These are phyloP conservation scores for Elephas maximus DNA, from an alignment of 2,113 vertebrate genomes.

Conservation along the genomic window DNA sequence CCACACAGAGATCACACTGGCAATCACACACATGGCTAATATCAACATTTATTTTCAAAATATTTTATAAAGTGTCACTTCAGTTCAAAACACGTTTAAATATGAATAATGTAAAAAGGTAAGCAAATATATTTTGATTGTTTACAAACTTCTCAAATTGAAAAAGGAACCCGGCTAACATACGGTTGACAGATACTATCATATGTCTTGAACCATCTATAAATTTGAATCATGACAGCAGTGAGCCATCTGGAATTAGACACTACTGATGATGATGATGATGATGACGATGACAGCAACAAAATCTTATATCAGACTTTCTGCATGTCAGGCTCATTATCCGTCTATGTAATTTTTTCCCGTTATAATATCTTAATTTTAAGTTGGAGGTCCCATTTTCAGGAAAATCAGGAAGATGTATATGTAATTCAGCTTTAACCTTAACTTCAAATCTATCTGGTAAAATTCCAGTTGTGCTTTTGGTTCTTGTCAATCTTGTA, in stretches of 20 bases:
- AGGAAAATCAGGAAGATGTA: not conserved
- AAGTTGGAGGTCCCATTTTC: not conserved
- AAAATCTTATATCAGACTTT: not conserved
- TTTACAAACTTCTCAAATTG: constrained; percentile 10
- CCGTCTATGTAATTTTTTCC: not conserved
- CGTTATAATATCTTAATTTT: not conserved
- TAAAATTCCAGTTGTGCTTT: not conserved
- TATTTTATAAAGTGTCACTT: constrained; percentile 13
- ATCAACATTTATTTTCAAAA: constrained; percentile 11
- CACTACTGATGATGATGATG: not conserved
- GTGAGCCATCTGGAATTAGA: not conserved
- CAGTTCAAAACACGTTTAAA: constrained; percentile 45
- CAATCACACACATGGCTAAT: not conserved
- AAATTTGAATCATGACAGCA: not conserved
- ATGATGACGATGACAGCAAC: not conserved
- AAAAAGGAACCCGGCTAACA: constrained; percentile 13
- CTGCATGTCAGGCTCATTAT: not conserved
- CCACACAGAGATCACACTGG: not conserved
- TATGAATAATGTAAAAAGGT: not conserved
- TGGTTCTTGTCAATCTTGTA: not conserved
- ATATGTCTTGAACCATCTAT: not conserved
- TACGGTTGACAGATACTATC: not conserved
- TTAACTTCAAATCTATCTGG: not conserved
- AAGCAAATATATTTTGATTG: not conserved
- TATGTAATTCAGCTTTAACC: not conserved